Evolutionary conservation across 2,888 invertebrate species (phyloP).

Genomic region (Drosophila borborema): DNA sequence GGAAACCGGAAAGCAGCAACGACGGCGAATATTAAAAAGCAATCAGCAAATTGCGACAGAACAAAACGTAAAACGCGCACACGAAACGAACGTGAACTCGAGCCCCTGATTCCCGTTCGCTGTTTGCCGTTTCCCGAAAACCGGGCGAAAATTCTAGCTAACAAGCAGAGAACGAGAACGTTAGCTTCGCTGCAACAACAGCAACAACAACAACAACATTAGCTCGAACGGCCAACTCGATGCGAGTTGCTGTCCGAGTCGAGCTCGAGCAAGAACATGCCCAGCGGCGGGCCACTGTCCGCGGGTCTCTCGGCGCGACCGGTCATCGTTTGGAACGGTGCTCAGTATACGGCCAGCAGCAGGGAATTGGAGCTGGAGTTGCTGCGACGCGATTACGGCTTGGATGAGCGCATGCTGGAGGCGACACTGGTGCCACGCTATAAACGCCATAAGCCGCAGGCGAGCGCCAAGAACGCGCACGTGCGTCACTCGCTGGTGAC

Average conservation of each 20-base stretch:
- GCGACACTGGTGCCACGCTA: slow-evolving; percentile 79
- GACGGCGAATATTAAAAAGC: slow-evolving; percentile 55
- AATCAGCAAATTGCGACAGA: slow-evolving; percentile 53
- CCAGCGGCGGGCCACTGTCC: slow-evolving; percentile 37
- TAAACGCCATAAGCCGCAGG: slow-evolving; percentile 70
- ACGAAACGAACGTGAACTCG: slow-evolving; percentile 27
- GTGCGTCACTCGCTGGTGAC: slow-evolving; percentile 39
- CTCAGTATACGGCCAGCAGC: slow-evolving; percentile 79
- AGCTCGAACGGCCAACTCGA: not conserved
- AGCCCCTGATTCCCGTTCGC: not conserved
- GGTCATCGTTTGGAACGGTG: slow-evolving; percentile 82
- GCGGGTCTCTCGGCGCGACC: slow-evolving; percentile 51
- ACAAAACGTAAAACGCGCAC: slow-evolving; percentile 11
- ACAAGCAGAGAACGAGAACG: slow-evolving; percentile 3
- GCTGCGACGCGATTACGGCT: slow-evolving; percentile 77
- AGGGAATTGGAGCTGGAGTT: slow-evolving; percentile 79
- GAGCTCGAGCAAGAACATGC: slow-evolving; percentile 31
- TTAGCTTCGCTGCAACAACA: not conserved
- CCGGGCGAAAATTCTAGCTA: slow-evolving; percentile 5
- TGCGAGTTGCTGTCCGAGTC: slow-evolving; percentile 3
- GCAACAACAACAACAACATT: too few relatives aligned
- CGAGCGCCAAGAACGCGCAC: slow-evolving; percentile 78
- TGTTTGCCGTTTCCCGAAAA: slow-evolving; percentile 12
- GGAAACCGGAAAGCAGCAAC: slow-evolving; percentile 65
- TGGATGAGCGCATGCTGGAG: slow-evolving; percentile 80